Evolutionary conservation across 2,113 vertebrate species (phyloP).

Genomic region (Tetraodon nigroviridis): DNA sequence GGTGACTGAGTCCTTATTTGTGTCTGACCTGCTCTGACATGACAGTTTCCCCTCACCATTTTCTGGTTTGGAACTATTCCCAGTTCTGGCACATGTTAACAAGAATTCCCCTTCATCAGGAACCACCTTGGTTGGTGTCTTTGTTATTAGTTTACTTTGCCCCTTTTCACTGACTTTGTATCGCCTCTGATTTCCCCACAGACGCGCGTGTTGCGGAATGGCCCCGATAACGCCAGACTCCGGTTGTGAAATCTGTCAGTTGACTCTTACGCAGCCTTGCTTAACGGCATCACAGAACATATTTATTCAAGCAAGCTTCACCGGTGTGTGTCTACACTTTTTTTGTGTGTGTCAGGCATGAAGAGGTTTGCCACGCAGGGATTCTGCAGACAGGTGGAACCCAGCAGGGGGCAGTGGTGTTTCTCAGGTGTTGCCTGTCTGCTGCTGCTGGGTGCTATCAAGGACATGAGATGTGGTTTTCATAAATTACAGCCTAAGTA

Average conservation of each 20-base stretch:
- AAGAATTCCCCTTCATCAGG: no score
- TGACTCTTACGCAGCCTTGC: conserved; percentile 5
- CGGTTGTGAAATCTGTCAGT: conserved; percentile 34
- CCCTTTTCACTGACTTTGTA: conserved; percentile 1
- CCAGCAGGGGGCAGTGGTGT: conserved; percentile 70
- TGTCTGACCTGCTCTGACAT: not conserved
- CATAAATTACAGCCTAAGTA: not conserved
- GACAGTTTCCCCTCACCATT: not conserved
- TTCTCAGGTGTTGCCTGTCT: conserved; percentile 47
- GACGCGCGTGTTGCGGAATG: conserved; percentile 18
- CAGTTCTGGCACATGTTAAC: not conserved
- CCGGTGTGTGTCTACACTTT: not conserved
- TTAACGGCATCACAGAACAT: conserved; percentile 12
- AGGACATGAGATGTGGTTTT: conserved; percentile 5
- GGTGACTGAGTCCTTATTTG: not conserved
- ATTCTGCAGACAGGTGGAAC: conserved; percentile 25
- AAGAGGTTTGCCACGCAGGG: not conserved
- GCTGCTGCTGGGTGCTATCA: not conserved
- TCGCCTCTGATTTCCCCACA: conserved; percentile 35
- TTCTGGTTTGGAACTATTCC: not conserved
- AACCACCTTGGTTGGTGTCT: conserved; percentile 7
- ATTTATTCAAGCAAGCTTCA: not conserved
- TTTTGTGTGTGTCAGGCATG: not conserved
- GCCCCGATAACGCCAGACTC: conserved; percentile 25
- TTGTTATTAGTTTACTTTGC: not conserved